Evolutionary conservation across 2,797 vertebrate species (phyloP), one percentile per base, ranked within the genome.

Genomic region (Syngnathus rostellatus): DNA sequence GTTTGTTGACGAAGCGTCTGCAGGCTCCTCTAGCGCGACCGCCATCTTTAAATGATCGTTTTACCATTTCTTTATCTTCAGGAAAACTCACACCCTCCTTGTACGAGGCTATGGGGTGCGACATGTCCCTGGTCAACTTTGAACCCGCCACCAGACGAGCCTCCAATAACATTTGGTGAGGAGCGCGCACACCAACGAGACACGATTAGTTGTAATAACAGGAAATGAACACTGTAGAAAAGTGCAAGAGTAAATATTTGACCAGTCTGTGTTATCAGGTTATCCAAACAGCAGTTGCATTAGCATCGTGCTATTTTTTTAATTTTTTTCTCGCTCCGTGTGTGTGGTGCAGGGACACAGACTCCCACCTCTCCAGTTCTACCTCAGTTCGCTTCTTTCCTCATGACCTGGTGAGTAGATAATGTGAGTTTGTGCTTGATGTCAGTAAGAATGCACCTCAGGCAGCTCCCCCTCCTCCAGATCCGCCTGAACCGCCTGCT

Each of bases 341-440:
- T 75, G 60, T 63, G 23, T 79, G 90, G 87, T 91, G 65, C 91
- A 99, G 97, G 95, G 97, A 99, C 85, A 98, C 96, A 25, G 96
- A 98, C 89, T 98, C 96, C 90, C 97, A 99, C 79, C 93, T 98
- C 89, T 99, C 97, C 91, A 98, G 96, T 93, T 98, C 97, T 98
- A 99, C 96, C 96, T 98, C 97, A 96, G 97, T 98, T 92, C 95
- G 95, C 87, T 98, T 98, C 91, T 98, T 95, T 87, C 95, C 95
- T 90, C 96, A 99, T 85, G 97, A 99, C 92, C 93, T 99, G 93
- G 97, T 99, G 93, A 95, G 95, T 92, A 66, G 63, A 66, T 66
- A 46, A 2, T 10, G 14, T 39, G 11, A 16, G 21, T 23, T n/a
- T 62, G 11, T 8, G n/a, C 50, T 9, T 7, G 19, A 50, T 50